phyloP scores from a whole-genome alignment of 2,888 invertebrate genomes.

The Phasia obesa region DNA sequence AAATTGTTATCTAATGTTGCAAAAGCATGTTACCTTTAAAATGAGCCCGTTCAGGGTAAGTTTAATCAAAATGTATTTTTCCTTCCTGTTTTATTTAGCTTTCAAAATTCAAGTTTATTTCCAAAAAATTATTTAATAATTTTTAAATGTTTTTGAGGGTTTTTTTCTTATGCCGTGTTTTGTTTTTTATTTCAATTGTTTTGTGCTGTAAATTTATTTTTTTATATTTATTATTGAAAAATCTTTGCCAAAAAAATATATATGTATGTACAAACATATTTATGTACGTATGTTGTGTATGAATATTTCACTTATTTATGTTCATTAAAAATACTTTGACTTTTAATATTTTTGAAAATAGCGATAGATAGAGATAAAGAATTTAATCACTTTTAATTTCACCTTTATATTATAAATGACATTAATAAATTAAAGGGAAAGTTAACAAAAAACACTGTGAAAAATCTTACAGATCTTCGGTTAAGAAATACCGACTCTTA shows the following conservation, averaged over 20 bases:
- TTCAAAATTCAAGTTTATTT: slow-evolving; percentile 12
- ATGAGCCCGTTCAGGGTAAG: slow-evolving; percentile 73
- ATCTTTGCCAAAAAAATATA: slow-evolving; percentile 23
- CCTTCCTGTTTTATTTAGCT: background rate
- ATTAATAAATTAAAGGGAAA: no score
- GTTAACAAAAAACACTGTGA: no score
- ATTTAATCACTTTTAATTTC: no score
- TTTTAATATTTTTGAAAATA: no score
- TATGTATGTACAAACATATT: no score
- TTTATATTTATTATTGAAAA: slow-evolving; percentile 9
- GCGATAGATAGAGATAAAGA: no score
- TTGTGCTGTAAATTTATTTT: slow-evolving; percentile 1
- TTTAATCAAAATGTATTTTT: slow-evolving; percentile 12
- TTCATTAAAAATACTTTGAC: no score
- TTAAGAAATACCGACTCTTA: no score
- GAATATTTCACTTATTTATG: no score
- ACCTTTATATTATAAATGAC: no score
- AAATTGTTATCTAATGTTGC: slow-evolving; percentile 38
- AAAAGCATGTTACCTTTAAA: slow-evolving; percentile 70
- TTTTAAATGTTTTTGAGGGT: slow-evolving; percentile 24
- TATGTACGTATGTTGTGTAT: no score
- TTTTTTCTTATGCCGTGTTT: background rate
- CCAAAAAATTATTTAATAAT: slow-evolving; percentile 22
- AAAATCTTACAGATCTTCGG: no score
- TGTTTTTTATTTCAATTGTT: slow-evolving; percentile 1